A percentile compares a stretch with the other conserved stretches of the same genome.
Evolutionary conservation across 92 coral and sea anemone species (phyloP).

Genomic region (Isaurus tuberculatus): DNA sequence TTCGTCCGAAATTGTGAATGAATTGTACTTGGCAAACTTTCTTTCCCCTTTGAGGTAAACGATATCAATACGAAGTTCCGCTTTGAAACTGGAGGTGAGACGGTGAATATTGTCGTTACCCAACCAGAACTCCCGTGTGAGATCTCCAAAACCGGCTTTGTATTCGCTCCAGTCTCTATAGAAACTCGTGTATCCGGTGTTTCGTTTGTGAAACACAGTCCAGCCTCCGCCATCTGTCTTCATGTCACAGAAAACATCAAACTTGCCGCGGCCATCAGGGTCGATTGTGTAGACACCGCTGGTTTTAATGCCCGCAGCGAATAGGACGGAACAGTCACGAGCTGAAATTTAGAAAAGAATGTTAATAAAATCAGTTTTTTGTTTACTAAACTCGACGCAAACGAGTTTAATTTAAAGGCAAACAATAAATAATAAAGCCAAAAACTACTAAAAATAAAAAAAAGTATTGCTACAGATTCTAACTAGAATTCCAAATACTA

Average conservation of each 20-base stretch:
- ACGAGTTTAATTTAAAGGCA: no score
- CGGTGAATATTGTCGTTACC: slow-evolving; percentile 43
- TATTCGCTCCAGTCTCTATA: slow-evolving; percentile 35
- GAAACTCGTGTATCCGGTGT: slow-evolving; percentile 16
- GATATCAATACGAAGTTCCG: slow-evolving; percentile 40
- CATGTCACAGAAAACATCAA: slow-evolving; percentile 37
- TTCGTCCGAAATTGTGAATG: slow-evolving; percentile 26
- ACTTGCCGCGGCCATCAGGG: slow-evolving; percentile 25
- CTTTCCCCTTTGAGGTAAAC: neutral
- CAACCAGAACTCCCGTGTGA: slow-evolving; percentile 45
- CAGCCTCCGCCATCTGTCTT: slow-evolving; percentile 39
- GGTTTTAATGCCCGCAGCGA: no score
- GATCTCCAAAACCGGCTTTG: slow-evolving; percentile 32
- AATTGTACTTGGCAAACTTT: neutral
- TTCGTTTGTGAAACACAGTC: slow-evolving; percentile 50
- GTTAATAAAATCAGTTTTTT: no score
- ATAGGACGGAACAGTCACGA: no score
- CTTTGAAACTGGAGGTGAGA: slow-evolving; percentile 3
- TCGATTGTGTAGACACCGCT: slow-evolving; percentile 16
- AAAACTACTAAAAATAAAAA: no score
- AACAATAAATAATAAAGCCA: no score
- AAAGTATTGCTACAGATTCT: no score
- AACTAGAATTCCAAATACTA: no score
- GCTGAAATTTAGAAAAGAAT: no score
- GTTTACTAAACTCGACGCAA: no score